Percentiles rank a stretch among this genome's conserved stretches.
These are phyloP conservation scores for Xylota sylvarum DNA, from an alignment of 2,888 invertebrate genomes.

Conservation along the genomic window DNA sequence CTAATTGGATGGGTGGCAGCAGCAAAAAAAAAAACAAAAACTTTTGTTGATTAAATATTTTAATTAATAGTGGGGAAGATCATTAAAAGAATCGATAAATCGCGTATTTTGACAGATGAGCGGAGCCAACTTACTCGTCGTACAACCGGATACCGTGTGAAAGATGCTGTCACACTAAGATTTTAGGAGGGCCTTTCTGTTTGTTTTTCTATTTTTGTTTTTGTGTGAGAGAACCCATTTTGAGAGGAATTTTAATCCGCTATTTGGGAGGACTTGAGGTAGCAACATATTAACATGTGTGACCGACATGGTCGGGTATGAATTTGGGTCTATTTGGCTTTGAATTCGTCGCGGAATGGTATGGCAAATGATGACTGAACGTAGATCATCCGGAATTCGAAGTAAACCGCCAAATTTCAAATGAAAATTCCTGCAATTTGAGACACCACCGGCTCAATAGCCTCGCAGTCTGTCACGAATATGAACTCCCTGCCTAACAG, in stretches of 20 bases:
- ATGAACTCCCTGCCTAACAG: too few relatives aligned
- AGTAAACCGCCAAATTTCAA: too few relatives aligned
- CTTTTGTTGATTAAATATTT: slow-evolving; percentile 46
- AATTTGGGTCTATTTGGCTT: neutral
- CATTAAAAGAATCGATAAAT: slow-evolving; percentile 57
- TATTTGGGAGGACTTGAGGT: neutral
- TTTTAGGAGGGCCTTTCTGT: neutral
- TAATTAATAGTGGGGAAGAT: slow-evolving; percentile 33
- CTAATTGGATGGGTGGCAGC: slow-evolving; percentile 32
- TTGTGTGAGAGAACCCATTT: neutral
- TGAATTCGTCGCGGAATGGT: neutral
- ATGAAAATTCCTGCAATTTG: too few relatives aligned
- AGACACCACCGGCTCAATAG: too few relatives aligned
- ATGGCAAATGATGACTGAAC: too few relatives aligned
- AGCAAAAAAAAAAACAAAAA: slow-evolving; percentile 3
- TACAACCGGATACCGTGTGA: slow-evolving; percentile 28
- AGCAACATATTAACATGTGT: neutral
- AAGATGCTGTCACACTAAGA: slow-evolving; percentile 9
- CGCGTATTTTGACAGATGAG: slow-evolving; percentile 48
- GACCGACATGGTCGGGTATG: neutral
- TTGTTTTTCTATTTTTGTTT: neutral
- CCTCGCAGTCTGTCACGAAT: too few relatives aligned
- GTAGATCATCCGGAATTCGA: too few relatives aligned
- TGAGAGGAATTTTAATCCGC: neutral
- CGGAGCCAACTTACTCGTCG: neutral